Base-by-base conservation (phyloP, 2,888 invertebrate species). In the Stegophylla sp. region DNA sequence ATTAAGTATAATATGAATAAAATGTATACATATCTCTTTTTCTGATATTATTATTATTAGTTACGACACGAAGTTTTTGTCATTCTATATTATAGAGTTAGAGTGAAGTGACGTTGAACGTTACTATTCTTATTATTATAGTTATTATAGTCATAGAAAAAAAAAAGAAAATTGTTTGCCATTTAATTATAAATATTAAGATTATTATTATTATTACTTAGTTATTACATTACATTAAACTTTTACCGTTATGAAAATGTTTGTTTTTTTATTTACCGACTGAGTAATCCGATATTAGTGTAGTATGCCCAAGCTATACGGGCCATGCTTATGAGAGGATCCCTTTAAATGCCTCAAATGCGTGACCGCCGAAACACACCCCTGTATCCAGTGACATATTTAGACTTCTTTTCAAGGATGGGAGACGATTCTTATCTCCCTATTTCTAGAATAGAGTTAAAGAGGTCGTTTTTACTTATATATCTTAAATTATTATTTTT, bases 151-250 rank as follows among this genome's bases (percentile, higher is more conserved):
- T 23, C 26, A 48, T 34, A 5, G 34, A 53, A 34, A 66, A 34
- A 34, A 61, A 69, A 63, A 20, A n/a, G n/a, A 26, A 67, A 15
- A 67, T n/a, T 20, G 69, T 69, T 69, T 51, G 69, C 28, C 69
- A 69, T 69, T 69, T 69, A 48, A 67, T 67, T 45, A 67, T 45
- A 67, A 45, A 51, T 51, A 51, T n/a, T 69, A 69, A 69, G 51
- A 20, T 69, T 28, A 48, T 69, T 43, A 53, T 69, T 69, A 69
- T 69, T 69, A 17, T 66, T 9, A 67, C 34, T 20, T 69, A 34
- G 51, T 69, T 69, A 69, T 51, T 69, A 34, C 48, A 51, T 51
- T 53, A 51, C 53, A 71, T 71, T 71, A 71, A 71, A 71, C 71
- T 34, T 53, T 71, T 71, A 71, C 71, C 28, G 34, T 53, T 53